A percentile compares a stretch with the other conserved stretches of the same genome.
Evolutionary conservation across 2,113 vertebrate species (phyloP).

Genomic region (human (Homo sapiens)): GRCh38 chr18:6634001-6634500

Average conservation of each 20-base stretch:
- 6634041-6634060: background rate
- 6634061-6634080: background rate
- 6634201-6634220: background rate
- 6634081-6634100: background rate
- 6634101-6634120: background rate
- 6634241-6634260: background rate
- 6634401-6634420: background rate
- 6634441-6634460: background rate
- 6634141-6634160: background rate
- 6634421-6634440: background rate
- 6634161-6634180: background rate
- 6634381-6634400: background rate
- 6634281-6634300: background rate
- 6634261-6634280: background rate
- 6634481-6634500: too few species aligned
- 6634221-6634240: background rate
- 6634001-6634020: background rate
- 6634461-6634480: background rate
- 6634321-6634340: background rate
- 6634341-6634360: background rate
- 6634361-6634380: background rate
- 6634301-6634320: background rate
- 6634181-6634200: background rate
- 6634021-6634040: background rate
- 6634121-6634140: background rate